Percentiles rank a stretch among this genome's conserved stretches.
These are phyloP conservation scores for Lanistes nyassanus DNA, from an alignment of 1,140 invertebrate genomes.

Conservation along the genomic window DNA sequence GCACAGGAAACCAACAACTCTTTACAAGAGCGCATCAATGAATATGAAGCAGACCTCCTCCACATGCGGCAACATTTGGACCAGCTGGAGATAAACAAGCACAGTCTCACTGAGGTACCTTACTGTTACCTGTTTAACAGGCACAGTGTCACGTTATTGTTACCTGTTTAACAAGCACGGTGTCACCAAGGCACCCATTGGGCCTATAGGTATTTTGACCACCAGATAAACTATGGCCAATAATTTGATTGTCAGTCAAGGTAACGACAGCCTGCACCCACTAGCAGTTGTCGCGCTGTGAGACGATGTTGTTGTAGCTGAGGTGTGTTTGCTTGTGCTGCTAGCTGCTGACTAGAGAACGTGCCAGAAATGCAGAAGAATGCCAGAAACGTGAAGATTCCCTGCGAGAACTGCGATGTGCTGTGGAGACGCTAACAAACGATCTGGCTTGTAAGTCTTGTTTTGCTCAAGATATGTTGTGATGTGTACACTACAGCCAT, in stretches of 20 bases:
- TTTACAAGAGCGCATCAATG: conserved; percentile 39
- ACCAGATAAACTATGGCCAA: conserved; percentile 6
- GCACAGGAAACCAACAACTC: conserved; percentile 40
- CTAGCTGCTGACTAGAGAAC: conserved; percentile 20
- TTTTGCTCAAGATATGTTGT: no score
- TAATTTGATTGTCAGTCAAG: no score
- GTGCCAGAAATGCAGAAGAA: not conserved
- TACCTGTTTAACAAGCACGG: no score
- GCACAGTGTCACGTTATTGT: no score
- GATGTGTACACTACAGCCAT: no score
- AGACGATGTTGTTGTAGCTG: no score
- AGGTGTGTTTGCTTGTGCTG: conserved; percentile 2
- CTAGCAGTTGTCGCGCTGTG: no score
- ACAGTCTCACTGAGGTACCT: conserved; percentile 41
- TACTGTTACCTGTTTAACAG: no score
- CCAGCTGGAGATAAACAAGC: conserved; percentile 44
- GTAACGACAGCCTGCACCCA: no score
- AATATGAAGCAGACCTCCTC: conserved; percentile 47
- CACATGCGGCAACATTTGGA: conserved; percentile 43
- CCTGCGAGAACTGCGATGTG: not conserved
- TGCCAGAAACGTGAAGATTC: conserved; percentile 9
- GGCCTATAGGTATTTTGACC: no score
- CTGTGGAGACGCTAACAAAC: not conserved
- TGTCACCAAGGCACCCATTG: no score
- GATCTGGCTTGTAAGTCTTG: conserved; percentile 7